A percentile compares a stretch with the other conserved stretches of the same genome.
phyloP scores from a whole-genome alignment of 2,888 invertebrate species.

The Cepaea hortensis region DNA sequence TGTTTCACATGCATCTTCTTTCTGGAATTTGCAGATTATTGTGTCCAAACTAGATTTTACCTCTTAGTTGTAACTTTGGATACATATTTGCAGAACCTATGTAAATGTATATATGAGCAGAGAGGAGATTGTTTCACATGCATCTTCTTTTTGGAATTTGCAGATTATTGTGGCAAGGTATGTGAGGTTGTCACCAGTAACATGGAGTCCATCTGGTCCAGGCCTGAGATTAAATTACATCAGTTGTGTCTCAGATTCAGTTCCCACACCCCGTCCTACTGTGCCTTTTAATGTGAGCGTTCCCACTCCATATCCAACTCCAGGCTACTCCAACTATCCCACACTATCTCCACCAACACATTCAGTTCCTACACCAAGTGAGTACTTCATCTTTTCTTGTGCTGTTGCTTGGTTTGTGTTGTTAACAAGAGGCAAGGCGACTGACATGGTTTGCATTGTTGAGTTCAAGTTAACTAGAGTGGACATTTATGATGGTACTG shows the following conservation, averaged over 20 bases:
- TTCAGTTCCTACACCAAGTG: constrained; percentile 12
- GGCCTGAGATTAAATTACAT: constrained; percentile 63
- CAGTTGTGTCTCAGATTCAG: constrained; percentile 58
- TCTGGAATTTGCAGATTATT: neutral
- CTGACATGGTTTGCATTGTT: too few species aligned
- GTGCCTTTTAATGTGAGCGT: constrained; percentile 33
- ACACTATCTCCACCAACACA: neutral
- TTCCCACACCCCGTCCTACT: constrained; percentile 45
- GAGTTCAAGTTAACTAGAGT: too few species aligned
- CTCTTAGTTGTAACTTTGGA: too few species aligned
- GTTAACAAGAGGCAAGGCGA: too few species aligned
- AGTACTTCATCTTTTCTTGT: neutral
- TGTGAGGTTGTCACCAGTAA: constrained; percentile 61
- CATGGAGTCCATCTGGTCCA: constrained; percentile 57
- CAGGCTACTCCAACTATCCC: neutral
- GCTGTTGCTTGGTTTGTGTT: neutral
- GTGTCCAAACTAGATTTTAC: neutral
- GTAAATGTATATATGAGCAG: too few species aligned
- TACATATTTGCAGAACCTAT: too few species aligned
- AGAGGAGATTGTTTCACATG: neutral
- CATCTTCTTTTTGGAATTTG: neutral
- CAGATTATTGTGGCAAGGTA: constrained; percentile 56
- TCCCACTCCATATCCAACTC: constrained; percentile 16
- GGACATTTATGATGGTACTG: too few species aligned
- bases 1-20: neutral